Conservation (phyloP, 1,140 invertebrate species). For the Drosophila varians region DNA sequence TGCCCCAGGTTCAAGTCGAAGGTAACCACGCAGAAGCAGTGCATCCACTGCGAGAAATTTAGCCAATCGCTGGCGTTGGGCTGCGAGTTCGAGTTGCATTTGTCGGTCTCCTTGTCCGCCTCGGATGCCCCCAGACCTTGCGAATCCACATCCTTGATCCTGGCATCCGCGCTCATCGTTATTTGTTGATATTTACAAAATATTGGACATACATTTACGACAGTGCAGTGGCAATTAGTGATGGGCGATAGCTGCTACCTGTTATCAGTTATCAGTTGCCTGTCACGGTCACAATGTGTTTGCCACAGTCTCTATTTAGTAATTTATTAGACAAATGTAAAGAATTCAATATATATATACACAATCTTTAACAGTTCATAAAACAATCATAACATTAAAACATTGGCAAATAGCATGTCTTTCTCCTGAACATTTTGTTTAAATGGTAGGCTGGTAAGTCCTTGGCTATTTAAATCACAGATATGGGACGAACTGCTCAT, state of each 20-base stretch:
- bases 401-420: too few species aligned
- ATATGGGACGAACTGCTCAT: background rate
- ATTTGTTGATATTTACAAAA: slow-evolving; percentile 32
- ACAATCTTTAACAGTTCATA: background rate
- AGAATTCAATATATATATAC: background rate
- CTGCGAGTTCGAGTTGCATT: slow-evolving; percentile 34
- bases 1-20: slow-evolving; percentile 99
- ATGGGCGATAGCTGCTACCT: slow-evolving; percentile 23
- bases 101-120: slow-evolving; percentile 6
- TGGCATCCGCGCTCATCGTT: slow-evolving; percentile 29
- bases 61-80: slow-evolving; percentile 55
- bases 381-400: too few species aligned
- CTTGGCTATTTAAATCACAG: background rate
- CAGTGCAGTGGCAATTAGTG: slow-evolving; percentile 19
- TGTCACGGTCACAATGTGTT: background rate
- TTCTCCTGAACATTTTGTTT: too few species aligned
- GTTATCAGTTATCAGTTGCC: background rate
- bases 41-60: slow-evolving; percentile 95
- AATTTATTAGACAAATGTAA: background rate
- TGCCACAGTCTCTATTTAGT: background rate
- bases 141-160: slow-evolving; percentile 10
- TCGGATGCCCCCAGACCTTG: background rate
- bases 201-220: slow-evolving; percentile 38
- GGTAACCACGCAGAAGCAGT: slow-evolving; percentile 98
- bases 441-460: background rate